These are phyloP conservation scores for Neoitamus cyanurus DNA, from an alignment of 2,888 invertebrate species.

Conservation along the genomic window DNA sequence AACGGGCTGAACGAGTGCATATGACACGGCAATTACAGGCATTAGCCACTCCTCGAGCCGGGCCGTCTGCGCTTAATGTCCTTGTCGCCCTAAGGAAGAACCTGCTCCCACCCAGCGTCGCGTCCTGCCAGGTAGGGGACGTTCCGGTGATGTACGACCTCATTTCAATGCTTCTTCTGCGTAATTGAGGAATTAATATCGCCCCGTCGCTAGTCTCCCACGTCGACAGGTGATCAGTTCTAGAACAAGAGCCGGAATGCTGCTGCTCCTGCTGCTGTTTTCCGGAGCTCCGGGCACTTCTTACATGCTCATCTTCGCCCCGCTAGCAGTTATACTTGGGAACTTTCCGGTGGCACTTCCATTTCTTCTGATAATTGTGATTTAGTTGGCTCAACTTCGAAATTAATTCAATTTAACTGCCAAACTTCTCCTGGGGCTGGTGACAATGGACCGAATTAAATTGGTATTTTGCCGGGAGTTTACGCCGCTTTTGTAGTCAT, in stretches of 20 bases:
- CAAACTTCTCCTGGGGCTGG: background rate
- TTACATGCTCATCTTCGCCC: background rate
- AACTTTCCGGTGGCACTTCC: background rate
- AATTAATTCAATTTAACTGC: slow-evolving; percentile 15
- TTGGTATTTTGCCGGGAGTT: background rate
- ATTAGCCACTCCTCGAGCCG: background rate
- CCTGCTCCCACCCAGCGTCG: background rate
- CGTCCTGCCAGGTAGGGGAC: background rate
- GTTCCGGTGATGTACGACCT: background rate
- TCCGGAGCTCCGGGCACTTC: background rate
- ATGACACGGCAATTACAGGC: slow-evolving; percentile 11
- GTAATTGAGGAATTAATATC: slow-evolving; percentile 35
- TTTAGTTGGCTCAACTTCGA: background rate
- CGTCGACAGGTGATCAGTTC: slow-evolving; percentile 29
- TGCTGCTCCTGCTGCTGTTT: background rate
- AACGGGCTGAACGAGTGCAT: background rate
- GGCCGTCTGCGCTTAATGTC: background rate
- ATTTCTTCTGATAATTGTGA: slow-evolving; percentile 11
- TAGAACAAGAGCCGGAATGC: background rate
- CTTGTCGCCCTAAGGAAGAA: background rate
- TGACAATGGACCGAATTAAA: slow-evolving; percentile 7
- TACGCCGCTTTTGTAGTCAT: background rate
- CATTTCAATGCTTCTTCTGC: slow-evolving; percentile 10
- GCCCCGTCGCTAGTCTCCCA: background rate
- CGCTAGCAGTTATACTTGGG: background rate